Percentiles rank a stretch among this genome's conserved stretches.
Evolutionary conservation across 1,140 invertebrate genomes (phyloP).

Genomic region (Ceratina japonica): DNA sequence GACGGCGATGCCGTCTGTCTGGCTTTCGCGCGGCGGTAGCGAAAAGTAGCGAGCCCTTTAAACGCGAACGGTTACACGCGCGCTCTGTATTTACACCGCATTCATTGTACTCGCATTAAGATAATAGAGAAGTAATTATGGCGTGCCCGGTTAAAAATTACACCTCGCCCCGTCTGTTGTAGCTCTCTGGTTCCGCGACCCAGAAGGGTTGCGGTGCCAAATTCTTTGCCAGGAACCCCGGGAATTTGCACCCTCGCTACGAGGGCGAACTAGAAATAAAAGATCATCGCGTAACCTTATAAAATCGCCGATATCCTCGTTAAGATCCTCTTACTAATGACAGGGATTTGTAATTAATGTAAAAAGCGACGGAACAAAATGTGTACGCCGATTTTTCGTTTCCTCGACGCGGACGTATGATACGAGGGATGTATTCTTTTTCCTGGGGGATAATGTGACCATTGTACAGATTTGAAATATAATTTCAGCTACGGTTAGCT

Average conservation of each 20-base stretch:
- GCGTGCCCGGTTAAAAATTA: neutral
- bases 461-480: neutral
- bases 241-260: neutral
- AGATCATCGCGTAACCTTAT: too few species aligned
- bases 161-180: neutral
- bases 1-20: neutral
- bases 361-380: too few species aligned
- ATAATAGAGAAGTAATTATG: constrained; percentile 21
- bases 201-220: neutral
- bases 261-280: neutral
- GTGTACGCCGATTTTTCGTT: too few species aligned
- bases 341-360: too few species aligned
- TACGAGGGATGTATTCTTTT: constrained; percentile 23
- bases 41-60: neutral
- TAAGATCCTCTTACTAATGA: too few species aligned
- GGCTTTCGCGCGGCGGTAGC: neutral
- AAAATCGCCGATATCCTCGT: too few species aligned
- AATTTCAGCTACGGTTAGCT: neutral
- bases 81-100: neutral
- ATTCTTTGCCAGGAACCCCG: neutral
- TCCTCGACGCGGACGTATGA: neutral
- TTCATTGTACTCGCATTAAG: neutral
- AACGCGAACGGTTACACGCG: neutral
- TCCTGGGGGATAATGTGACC: neutral
- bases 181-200: too few species aligned